Evolutionary conservation across 1,140 invertebrate genomes (phyloP).

Genomic region (Drosophila pseudoananassae): DNA sequence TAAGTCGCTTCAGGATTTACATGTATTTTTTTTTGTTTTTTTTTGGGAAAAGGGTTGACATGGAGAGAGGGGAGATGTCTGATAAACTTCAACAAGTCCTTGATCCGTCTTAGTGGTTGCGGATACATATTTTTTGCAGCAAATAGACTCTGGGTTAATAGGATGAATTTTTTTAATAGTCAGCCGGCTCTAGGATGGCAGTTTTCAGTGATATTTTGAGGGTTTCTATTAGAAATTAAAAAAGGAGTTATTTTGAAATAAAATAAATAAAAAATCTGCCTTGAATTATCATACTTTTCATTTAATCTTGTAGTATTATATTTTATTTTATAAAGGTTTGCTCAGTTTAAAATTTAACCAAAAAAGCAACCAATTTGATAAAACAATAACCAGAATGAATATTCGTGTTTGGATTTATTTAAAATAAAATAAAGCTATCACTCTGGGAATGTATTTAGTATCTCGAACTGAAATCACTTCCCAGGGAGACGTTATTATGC

Average conservation of each 20-base stretch:
- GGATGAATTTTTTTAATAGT: conserved; percentile 33
- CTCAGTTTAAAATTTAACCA: too few species aligned
- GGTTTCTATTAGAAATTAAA: too few species aligned
- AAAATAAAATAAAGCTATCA: conserved; percentile 6
- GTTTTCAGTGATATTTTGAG: too few species aligned
- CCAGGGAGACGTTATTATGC: conserved; percentile 2
- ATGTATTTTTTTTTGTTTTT: neutral
- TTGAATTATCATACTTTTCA: too few species aligned
- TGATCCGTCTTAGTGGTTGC: conserved; percentile 50
- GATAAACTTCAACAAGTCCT: conserved; percentile 26
- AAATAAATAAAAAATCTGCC: too few species aligned
- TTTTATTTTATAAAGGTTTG: too few species aligned
- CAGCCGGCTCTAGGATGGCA: too few species aligned
- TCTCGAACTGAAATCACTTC: conserved; percentile 17
- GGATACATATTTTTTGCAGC: neutral
- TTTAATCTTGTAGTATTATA: too few species aligned
- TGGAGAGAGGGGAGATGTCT: conserved; percentile 1
- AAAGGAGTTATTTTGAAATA: too few species aligned
- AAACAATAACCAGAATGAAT: neutral
- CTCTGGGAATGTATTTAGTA: conserved; percentile 18
- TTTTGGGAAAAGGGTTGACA: neutral
- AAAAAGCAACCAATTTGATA: too few species aligned
- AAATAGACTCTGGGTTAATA: conserved; percentile 22
- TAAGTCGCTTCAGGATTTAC: conserved; percentile 48
- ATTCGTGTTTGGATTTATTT: neutral